Percentiles rank a stretch among this genome's conserved stretches.
These are phyloP conservation scores for Neotoxoptera formosana DNA, from an alignment of 1,140 invertebrate genomes.

Conservation along the genomic window DNA sequence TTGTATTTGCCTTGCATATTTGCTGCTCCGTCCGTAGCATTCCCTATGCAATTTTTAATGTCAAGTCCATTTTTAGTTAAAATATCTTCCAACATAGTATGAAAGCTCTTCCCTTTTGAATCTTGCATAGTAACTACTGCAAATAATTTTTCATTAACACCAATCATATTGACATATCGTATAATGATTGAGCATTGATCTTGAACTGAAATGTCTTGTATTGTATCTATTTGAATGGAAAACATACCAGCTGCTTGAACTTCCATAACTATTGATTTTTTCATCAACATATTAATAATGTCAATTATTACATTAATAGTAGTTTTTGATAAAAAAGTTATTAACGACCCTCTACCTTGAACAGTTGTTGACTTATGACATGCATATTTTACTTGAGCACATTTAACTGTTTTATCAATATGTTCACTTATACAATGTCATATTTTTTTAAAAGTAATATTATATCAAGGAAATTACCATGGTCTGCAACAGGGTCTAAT, in stretches of 20 bases:
- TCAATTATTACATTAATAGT: neutral
- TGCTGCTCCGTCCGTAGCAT: constrained; percentile 59
- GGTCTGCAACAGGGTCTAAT: neutral
- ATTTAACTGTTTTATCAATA: neutral
- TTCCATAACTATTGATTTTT: neutral
- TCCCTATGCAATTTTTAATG: neutral
- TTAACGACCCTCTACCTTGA: neutral
- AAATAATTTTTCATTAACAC: neutral
- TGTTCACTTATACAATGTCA: neutral
- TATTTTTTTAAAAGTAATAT: neutral
- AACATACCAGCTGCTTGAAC: neutral
- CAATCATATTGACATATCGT: neutral
- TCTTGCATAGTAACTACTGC: neutral
- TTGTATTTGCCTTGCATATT: constrained; percentile 60
- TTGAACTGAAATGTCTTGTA: neutral
- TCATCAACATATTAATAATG: neutral
- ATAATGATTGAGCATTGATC: neutral
- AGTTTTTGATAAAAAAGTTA: neutral
- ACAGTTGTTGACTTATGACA: neutral
- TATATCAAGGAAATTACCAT: neutral
- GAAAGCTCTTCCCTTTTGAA: neutral
- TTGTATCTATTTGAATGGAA: neutral
- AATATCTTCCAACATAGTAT: neutral
- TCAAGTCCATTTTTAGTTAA: neutral
- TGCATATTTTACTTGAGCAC: neutral